phyloP scores from a whole-genome alignment of 2,113 vertebrate genomes.

The Gasterosteus nipponicus region DNA sequence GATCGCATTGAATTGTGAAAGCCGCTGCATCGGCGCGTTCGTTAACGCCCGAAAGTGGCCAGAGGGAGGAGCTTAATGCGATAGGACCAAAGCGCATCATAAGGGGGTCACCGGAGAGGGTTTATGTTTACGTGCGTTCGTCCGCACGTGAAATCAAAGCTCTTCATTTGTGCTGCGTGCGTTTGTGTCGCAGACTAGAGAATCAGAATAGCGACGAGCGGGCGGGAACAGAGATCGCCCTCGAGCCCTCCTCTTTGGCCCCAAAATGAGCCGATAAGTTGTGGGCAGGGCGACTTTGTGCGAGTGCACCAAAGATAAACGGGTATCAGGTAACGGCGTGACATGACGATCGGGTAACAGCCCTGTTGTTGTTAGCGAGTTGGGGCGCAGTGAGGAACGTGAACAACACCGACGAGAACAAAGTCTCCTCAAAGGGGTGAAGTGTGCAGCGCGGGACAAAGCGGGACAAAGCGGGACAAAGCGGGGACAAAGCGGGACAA shows the following conservation, averaged over 20 bases:
- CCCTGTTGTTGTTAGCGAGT: conserved; percentile 12
- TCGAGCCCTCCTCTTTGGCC: conserved; percentile 17
- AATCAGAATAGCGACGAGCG: conserved; percentile 1
- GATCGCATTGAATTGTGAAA: conserved; percentile 34
- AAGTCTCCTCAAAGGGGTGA: background rate
- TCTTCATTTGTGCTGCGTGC: conserved; percentile 23
- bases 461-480: background rate
- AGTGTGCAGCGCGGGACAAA: background rate
- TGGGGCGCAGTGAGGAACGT: background rate
- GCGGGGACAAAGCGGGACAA: background rate
- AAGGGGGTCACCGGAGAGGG: conserved; percentile 25
- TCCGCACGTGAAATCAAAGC: conserved; percentile 47
- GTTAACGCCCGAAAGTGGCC: conserved; percentile 36
- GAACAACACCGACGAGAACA: background rate
- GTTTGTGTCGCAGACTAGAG: conserved; percentile 27
- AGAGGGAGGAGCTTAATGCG: conserved; percentile 46
- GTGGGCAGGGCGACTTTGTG: background rate
- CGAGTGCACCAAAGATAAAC: conserved; percentile 23
- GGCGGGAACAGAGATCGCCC: background rate
- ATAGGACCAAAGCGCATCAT: conserved; percentile 46
- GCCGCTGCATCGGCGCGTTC: conserved; percentile 27
- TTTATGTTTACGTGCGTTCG: conserved; percentile 37
- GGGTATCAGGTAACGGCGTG: conserved; percentile 11
- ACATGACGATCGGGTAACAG: background rate
- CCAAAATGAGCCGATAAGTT: conserved; percentile 7